Conservation (phyloP, 2,113 vertebrate species). For the Romanogobio albipinnatus region DNA sequence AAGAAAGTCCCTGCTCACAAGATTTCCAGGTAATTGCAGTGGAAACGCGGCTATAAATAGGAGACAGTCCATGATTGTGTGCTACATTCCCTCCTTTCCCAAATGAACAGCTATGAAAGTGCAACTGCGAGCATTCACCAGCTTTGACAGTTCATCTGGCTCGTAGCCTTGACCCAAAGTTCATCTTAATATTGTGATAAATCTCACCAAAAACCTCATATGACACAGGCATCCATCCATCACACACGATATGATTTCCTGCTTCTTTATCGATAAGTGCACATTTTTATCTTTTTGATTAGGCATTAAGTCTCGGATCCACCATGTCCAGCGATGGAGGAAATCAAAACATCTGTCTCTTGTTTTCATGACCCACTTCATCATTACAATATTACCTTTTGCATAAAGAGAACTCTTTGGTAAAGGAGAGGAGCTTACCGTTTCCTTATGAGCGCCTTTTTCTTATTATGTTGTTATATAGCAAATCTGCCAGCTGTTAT, state of each 20-base stretch:
- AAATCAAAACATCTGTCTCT: slow-evolving; percentile 62
- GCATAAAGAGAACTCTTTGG: slow-evolving; percentile 48
- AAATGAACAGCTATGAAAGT: background rate
- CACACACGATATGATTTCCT: slow-evolving; percentile 59
- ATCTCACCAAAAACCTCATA: background rate
- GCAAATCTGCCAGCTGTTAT: slow-evolving; percentile 65
- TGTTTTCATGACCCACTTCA: slow-evolving; percentile 57
- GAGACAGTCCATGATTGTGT: background rate
- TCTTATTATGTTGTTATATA: slow-evolving; percentile 64
- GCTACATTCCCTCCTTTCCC: background rate
- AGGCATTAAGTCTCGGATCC: slow-evolving; percentile 55
- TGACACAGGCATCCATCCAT: slow-evolving; percentile 41
- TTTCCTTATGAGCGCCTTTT: slow-evolving; percentile 56
- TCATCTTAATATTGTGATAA: slow-evolving; percentile 27
- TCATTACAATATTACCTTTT: slow-evolving; percentile 58
- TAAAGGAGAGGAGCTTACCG: slow-evolving; percentile 53
- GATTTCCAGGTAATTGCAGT: too few species aligned
- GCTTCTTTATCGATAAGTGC: slow-evolving; percentile 53
- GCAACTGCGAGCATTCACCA: background rate
- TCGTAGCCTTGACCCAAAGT: background rate
- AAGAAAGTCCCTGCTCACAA: too few species aligned
- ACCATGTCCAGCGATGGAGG: slow-evolving; percentile 41
- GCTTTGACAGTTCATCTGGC: background rate
- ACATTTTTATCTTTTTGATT: slow-evolving; percentile 55
- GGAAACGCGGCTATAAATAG: background rate